Base-by-base conservation (phyloP, 2,888 invertebrate species). In the Noctua janthina region DNA sequence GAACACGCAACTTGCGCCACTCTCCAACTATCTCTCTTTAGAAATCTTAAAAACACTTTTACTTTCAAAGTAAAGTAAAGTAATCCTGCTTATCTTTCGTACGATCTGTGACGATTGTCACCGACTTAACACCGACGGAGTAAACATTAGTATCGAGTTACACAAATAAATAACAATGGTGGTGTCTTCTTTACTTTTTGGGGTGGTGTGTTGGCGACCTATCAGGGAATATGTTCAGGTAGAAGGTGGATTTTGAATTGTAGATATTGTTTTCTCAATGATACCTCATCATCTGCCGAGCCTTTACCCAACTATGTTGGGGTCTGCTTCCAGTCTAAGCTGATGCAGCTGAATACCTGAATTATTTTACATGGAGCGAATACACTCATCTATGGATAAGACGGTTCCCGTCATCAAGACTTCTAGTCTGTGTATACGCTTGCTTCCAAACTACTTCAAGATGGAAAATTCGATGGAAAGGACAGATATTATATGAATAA, bases 11-110 rank as follows among this genome's bases (percentile, higher is more conserved):
- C 71, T 77, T 54, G 35, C 56, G 17, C 15, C 59, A 68, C 56
- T 39, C 23, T 46, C 17, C 29, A 35, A 29, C 62, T 56, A 86
- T 83, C 83, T 73, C 2, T 74, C 8, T 17, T 17, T 4, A 74
- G 74, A 43, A 69, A 87, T 87, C 87, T 75, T 23, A 83, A 70
- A 82, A 87, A 84, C 87, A 84, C 84, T 84, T 75, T 84, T 84
- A 78, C 87, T 84, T 83, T 78, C 15, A 59, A 64, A 64, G n/a
- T 73, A 76, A 77, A 79, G 66, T 79, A 46, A 79, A 35, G 43
- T 64, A 20, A 15, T 46, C 49, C 39, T 3, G 13, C n/a, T 74
- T 74, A 86, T 78, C 87, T 83, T 69, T 78, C 72, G 13, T 70
- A 67, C 74, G 68, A 87, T 87, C 84, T 56, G 74, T 54, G 51